Base-by-base conservation (phyloP, 2,797 vertebrate species). In the Enteromius mattozi region DNA sequence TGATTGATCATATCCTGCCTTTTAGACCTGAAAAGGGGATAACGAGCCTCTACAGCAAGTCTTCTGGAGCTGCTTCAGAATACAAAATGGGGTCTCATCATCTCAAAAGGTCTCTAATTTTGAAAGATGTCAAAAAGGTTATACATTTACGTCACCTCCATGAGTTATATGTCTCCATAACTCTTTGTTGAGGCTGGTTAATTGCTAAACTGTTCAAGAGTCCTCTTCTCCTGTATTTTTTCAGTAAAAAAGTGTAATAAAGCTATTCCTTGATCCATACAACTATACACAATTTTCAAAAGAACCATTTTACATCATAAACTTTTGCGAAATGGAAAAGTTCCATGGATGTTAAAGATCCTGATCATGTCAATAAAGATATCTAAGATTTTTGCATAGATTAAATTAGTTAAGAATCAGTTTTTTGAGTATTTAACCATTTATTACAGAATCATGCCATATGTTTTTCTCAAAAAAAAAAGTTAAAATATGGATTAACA, bases 141-240 rank as follows among this genome's bases (percentile, higher is more conserved):
- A 71, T 59, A 69, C 40, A 88, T 86, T 86, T 80, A 83, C 40
- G 86, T 71, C 66, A 78, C 33, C 40, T 81, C 54, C 21, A 71
- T 76, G 83, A 85, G 69, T 86, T 88, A 87, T 89, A 86, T 86
- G 56, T 75, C 63, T 76, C 82, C 66, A 84, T 85, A 84, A 74
- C 78, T 88, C 80, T 87, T 81, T 37, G 56, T 82, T 76, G 75
- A 83, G 49, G 35, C 76, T 54, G n/a, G 24, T 81, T 88, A 69
- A 87, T 86, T 84, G 61, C 79, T 87, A 37, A 68, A 87, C 83
- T 87, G 65, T 71, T 80, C 45, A 42, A 65, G 65, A 75, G 54
- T 47, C 47, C 27, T 71, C 21, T 71, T 27, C 30, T 61, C n/a
- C 10, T 16, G 6, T 77, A 56, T 78, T 24, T 21, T 27, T 47